These are phyloP conservation scores for Luidia sarsii DNA, from an alignment of 53 echinoderm and acorn worm species.

Conservation along the genomic window DNA sequence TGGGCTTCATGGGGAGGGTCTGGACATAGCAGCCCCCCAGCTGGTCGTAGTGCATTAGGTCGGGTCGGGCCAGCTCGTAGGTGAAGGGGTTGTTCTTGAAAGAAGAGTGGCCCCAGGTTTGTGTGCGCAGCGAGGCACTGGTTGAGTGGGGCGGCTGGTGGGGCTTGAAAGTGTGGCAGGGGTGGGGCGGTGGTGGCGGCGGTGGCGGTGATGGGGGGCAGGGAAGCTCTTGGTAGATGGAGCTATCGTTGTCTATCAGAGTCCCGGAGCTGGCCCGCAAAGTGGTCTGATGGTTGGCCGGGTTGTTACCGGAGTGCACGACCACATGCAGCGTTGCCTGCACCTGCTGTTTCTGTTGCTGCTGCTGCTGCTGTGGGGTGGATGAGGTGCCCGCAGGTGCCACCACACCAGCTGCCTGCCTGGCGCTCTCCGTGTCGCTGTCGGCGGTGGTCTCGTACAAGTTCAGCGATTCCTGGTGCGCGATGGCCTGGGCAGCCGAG, in stretches of 20 bases:
- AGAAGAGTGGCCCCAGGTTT: constrained; percentile 22
- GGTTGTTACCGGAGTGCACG: constrained; percentile 84
- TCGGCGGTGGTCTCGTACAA: constrained; percentile 67
- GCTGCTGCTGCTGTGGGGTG: neutral
- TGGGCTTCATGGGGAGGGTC: constrained; percentile 38
- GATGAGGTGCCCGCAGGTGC: neutral
- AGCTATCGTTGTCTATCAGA: constrained; percentile 28
- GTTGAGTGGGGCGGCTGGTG: constrained; percentile 10
- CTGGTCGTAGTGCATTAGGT: constrained; percentile 42
- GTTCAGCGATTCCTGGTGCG: constrained; percentile 65
- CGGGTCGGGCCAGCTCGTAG: constrained; percentile 3
- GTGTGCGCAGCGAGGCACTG: constrained; percentile 10
- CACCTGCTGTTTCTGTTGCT: constrained; percentile 71
- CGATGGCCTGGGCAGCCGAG: constrained; percentile 63
- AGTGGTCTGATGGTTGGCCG: constrained; percentile 32
- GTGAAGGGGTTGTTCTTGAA: constrained; percentile 38
- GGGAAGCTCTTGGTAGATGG: constrained; percentile 59
- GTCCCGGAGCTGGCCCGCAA: constrained; percentile 23
- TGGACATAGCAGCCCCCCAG: constrained; percentile 53
- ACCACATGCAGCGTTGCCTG: constrained; percentile 94
- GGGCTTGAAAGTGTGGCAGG: constrained; percentile 2
- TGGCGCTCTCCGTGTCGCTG: constrained; percentile 60
- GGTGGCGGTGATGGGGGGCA: constrained; percentile 30
- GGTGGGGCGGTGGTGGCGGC: constrained; percentile 36
- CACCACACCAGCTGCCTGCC: neutral